Base-by-base conservation (phyloP, 2,797 vertebrate species). In the Catharus ustulatus region DNA sequence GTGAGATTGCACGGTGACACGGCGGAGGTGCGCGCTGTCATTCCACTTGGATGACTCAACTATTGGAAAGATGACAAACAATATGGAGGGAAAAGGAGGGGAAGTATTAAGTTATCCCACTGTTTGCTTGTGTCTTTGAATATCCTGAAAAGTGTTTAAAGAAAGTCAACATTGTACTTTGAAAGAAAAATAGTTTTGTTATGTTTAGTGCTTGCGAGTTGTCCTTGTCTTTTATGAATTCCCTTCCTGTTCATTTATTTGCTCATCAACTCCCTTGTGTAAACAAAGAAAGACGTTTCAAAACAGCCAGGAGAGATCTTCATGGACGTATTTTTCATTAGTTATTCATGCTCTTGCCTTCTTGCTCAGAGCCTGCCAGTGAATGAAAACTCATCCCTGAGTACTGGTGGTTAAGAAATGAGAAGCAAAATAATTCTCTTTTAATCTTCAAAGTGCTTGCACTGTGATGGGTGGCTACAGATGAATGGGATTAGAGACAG, bases 361-460 rank as follows among this genome's bases (percentile, higher is more conserved):
- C 66, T 86, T 85, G 34, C 72, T 93, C 17, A 24, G 74, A 82
- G 66, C 46, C 73, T 92, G 54, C 48, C 63, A 46, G 2, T 74
- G 84, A 57, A 91, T 90, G 43, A 91, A 92, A 81, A 78, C 30
- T 92, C 84, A 69, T 71, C 46, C 64, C 55, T 86, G 55, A 93
- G 63, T 88, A 58, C 5, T 93, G 83, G 83, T 88, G 63, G 48
- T 73, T 93, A 93, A 90, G 87, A 84, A 96, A 86, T 61, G 32
- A 91, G 74, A 93, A 84, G 63, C 24, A 7, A 93, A 94, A 61
- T 76, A 77, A 74, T 93, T 93, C 48, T 69, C 63, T 82, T 90
- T 92, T 89, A 87, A 95, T 95, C 82, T 95, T 89, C 59, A 32
- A 85, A 95, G 78, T 80, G 72, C 87, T 81, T 95, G 68, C 24